These are phyloP conservation scores for Brachyistius frenatus DNA, from an alignment of 2,113 vertebrate genomes.

Conservation along the genomic window DNA sequence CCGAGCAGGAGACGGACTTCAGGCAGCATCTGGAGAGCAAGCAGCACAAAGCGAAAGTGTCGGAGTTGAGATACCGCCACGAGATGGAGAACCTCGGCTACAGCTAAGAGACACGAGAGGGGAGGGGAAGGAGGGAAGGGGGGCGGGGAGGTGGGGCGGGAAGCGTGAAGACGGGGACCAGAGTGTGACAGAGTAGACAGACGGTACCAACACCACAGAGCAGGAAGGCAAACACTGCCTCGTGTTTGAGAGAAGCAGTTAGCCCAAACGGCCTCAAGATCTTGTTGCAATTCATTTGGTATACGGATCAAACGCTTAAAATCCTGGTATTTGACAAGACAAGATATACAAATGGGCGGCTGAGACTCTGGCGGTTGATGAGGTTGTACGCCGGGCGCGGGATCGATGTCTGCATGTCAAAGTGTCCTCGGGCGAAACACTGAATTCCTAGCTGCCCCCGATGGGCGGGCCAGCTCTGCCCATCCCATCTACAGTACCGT, in stretches of 20 bases:
- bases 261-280: slow-evolving; percentile 32
- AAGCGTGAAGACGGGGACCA: no score
- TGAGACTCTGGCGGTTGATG: slow-evolving; percentile 1
- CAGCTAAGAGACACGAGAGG: slow-evolving; percentile 80
- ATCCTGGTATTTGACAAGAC: slow-evolving; percentile 9
- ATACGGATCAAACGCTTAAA: slow-evolving; percentile 22
- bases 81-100: slow-evolving; percentile 99
- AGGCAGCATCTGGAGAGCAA: slow-evolving; percentile 98
- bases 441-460: no score
- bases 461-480: neutral
- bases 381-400: neutral
- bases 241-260: slow-evolving; percentile 18
- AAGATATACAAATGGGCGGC: slow-evolving; percentile 3
- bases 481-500: neutral
- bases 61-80: slow-evolving; percentile 93
- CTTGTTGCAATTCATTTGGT: slow-evolving; percentile 52
- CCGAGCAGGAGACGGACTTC: slow-evolving; percentile 95
- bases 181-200: neutral
- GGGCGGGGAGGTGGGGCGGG: no score
- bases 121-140: neutral
- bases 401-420: neutral
- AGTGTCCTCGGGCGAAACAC: neutral
- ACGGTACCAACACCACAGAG: slow-evolving; percentile 1
- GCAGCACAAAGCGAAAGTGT: slow-evolving; percentile 97
- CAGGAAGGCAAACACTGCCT: slow-evolving; percentile 22